phyloP scores from a whole-genome alignment of 2,888 invertebrate species.

The Lasius fuliginosus region DNA sequence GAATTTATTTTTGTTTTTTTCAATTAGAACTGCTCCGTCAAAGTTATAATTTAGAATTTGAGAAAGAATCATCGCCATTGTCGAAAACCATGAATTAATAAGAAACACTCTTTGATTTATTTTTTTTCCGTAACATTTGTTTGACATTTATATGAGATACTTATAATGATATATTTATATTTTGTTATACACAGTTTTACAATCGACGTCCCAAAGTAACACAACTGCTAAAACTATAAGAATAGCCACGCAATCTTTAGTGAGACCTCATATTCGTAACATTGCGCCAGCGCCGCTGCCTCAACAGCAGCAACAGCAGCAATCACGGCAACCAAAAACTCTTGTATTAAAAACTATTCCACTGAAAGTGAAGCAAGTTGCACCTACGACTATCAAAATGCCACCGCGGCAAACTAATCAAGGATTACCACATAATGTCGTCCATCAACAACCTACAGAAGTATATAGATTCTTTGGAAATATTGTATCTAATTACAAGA shows the following conservation, averaged over 20 bases:
- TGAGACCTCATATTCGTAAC: slow-evolving; percentile 81
- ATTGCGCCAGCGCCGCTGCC: slow-evolving; percentile 78
- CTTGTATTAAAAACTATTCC: slow-evolving; percentile 84
- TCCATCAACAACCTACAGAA: slow-evolving; percentile 83
- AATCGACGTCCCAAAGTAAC: slow-evolving; percentile 71
- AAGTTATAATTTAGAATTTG: background rate
- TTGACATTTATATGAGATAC: background rate
- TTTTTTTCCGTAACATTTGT: background rate
- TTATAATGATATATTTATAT: slow-evolving; percentile 32
- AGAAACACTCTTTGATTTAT: background rate
- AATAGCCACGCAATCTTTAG: slow-evolving; percentile 80
- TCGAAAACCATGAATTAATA: background rate
- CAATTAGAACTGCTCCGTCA: background rate
- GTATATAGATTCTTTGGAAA: slow-evolving; percentile 62
- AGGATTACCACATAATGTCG: slow-evolving; percentile 74
- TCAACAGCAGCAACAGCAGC: slow-evolving; percentile 73
- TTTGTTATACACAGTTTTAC: slow-evolving; percentile 76
- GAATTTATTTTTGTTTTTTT: background rate
- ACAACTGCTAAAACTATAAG: slow-evolving; percentile 80
- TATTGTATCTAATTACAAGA: background rate
- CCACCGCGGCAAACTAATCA: slow-evolving; percentile 77
- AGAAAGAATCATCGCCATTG: background rate
- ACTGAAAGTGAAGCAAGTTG: slow-evolving; percentile 83
- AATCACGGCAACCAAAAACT: slow-evolving; percentile 79
- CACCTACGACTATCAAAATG: slow-evolving; percentile 83